phyloP scores from a whole-genome alignment of 2,113 vertebrate genomes.

The Phylloscopus trochilus region DNA sequence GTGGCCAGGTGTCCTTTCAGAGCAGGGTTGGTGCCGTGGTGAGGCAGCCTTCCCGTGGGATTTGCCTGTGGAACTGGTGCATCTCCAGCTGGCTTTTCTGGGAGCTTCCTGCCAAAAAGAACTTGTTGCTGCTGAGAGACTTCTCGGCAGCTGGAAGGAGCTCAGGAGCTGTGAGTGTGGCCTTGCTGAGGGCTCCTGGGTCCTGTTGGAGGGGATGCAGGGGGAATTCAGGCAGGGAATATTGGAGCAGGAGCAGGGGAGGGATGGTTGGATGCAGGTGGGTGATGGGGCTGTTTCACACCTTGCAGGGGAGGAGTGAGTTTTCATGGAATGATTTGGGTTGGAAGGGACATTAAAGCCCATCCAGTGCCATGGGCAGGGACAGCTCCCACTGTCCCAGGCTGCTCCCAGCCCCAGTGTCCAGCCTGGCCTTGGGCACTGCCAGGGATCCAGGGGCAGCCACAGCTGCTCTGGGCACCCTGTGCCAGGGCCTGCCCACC shows the following conservation, averaged over 20 bases:
- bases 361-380: rapidly evolving
- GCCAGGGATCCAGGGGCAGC: neutral
- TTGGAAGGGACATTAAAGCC: rapidly evolving
- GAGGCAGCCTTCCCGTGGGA: rapidly evolving
- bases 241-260: neutral
- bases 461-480: neutral
- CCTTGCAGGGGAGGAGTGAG: neutral
- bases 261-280: neutral
- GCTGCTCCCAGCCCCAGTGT: neutral
- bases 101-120: neutral
- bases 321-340: neutral
- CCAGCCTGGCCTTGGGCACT: neutral
- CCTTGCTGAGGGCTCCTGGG: neutral
- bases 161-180: rapidly evolving
- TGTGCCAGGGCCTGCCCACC: neutral
- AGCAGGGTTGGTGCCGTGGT: neutral
- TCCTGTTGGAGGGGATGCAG: neutral
- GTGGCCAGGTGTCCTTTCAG: neutral
- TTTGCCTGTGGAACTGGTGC: neutral
- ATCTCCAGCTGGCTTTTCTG: neutral
- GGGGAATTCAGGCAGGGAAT: rapidly evolving
- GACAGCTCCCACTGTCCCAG: neutral
- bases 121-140: neutral
- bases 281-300: neutral
- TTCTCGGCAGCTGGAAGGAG: neutral